Evolutionary conservation across 2,888 invertebrate genomes (phyloP).

Genomic region (Rhopalosiphum nymphaeae): DNA sequence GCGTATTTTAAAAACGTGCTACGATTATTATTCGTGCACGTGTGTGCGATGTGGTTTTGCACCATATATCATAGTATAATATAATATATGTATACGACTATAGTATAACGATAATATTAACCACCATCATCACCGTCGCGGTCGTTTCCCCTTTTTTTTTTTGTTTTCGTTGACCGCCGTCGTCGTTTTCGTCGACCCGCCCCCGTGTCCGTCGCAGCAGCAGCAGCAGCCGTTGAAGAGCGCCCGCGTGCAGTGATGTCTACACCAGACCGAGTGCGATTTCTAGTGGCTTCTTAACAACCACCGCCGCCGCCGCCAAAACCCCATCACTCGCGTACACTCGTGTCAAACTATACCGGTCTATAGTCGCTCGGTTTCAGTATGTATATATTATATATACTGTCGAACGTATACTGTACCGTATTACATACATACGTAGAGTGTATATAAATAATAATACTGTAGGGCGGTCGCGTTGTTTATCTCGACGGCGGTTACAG

Average conservation of each 20-base stretch:
- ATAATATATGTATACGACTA: background rate
- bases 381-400: background rate
- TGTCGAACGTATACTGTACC: background rate
- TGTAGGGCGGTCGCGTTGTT: background rate
- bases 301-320: background rate
- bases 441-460: background rate
- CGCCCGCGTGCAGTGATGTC: constrained; percentile 25
- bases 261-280: constrained; percentile 7
- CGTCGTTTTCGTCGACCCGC: background rate
- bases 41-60: constrained; percentile 23
- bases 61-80: background rate
- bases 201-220: constrained; percentile 19
- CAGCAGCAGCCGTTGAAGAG: constrained; percentile 41
- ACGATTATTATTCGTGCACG: background rate
- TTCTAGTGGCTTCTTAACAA: constrained; percentile 58
- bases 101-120: background rate
- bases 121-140: background rate
- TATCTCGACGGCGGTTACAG: background rate
- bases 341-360: constrained; percentile 39
- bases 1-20: background rate
- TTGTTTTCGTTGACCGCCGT: background rate
- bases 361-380: background rate
- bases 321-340: constrained; percentile 44
- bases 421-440: background rate
- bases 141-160: background rate